Evolutionary conservation across 2,113 vertebrate species (phyloP).

Genomic region (Procavia capensis): DNA sequence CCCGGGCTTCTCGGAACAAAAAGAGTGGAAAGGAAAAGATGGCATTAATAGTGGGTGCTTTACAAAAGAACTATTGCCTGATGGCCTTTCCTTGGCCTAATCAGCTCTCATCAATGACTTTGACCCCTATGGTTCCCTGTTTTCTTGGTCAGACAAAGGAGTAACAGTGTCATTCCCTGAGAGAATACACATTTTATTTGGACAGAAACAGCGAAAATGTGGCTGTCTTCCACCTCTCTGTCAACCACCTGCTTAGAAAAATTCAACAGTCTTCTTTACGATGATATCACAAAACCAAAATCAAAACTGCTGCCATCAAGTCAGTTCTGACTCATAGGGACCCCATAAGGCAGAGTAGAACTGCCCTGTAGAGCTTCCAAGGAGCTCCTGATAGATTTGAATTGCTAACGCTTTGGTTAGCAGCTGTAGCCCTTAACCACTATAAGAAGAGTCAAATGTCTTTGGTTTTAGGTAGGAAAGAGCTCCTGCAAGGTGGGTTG

Average conservation of each 20-base stretch:
- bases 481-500: neutral
- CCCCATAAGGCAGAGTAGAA: too few relatives aligned
- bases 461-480: neutral
- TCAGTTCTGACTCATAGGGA: too few relatives aligned
- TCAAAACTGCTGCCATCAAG: too few relatives aligned
- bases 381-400: too few relatives aligned
- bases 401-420: too few relatives aligned
- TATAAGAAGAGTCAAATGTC: neutral
- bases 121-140: neutral
- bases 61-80: neutral
- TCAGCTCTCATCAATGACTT: neutral
- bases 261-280: neutral
- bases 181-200: neutral
- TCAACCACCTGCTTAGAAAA: constrained; percentile 6
- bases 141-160: neutral
- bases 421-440: too few relatives aligned
- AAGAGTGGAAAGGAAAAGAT: neutral
- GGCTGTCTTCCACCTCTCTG: neutral
- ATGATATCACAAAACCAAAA: neutral
- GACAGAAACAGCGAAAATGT: neutral
- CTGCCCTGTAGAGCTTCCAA: too few relatives aligned
- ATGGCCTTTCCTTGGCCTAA: neutral
- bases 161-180: neutral
- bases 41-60: neutral
- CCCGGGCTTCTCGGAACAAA: neutral